phyloP scores from a whole-genome alignment of 37 sponge, comb jelly and placozoan species.

The Crambe crambe region DNA sequence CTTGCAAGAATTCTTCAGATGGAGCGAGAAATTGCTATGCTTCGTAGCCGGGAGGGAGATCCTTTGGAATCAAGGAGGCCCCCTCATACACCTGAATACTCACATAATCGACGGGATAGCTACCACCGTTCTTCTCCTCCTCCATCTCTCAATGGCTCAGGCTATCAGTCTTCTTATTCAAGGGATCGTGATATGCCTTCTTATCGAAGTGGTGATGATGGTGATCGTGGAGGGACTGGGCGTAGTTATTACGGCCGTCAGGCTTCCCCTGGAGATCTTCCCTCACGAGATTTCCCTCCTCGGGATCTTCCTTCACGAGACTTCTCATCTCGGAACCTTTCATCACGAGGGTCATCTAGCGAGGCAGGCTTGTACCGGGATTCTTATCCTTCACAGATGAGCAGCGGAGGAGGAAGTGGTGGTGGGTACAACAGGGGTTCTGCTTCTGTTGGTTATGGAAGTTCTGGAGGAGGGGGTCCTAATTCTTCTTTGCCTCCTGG shows the following conservation, averaged over 20 bases:
- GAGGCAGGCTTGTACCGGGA: not conserved
- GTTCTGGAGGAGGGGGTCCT: not conserved
- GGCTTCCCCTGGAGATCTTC: not conserved
- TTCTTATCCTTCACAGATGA: not conserved
- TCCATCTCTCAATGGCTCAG: not conserved
- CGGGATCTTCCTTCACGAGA: not conserved
- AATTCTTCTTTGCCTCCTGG: conserved; percentile 28
- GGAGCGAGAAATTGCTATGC: conserved; percentile 50
- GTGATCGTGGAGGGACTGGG: conserved; percentile 1
- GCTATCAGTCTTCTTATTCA: conserved; percentile 3
- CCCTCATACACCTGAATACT: not conserved
- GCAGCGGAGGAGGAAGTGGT: too few species aligned
- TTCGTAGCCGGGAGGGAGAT: conserved; percentile 14
- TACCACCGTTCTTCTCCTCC: conserved; percentile 22
- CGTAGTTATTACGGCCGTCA: not conserved
- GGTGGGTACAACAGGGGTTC: not conserved
- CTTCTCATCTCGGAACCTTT: too few species aligned
- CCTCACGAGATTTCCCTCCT: not conserved
- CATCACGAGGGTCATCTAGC: not conserved
- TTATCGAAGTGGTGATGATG: not conserved
- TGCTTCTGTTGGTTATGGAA: conserved; percentile 17
- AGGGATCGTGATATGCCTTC: conserved; percentile 1
- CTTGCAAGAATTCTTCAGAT: conserved; percentile 50
- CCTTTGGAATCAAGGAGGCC: not conserved
- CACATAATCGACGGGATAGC: conserved; percentile 2